Evolutionary conservation across 92 coral and sea anemone species (phyloP).

Genomic region (Desmophyllum pertusum): DNA sequence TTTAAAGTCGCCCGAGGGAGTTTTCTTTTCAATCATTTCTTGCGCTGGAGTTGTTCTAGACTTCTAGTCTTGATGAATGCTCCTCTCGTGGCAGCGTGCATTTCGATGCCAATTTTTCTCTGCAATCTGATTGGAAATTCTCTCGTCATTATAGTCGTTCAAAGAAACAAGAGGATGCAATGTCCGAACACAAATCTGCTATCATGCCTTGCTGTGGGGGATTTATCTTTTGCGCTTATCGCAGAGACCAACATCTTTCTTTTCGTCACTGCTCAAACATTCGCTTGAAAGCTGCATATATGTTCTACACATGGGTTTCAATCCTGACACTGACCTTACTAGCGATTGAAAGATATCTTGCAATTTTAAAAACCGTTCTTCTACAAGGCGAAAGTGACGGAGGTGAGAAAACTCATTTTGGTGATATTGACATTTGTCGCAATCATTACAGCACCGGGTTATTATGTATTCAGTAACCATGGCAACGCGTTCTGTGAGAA

Average conservation of each 20-base stretch:
- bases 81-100: background rate
- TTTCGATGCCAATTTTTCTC: constrained; percentile 9
- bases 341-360: constrained; percentile 12
- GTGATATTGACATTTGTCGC: too few relatives aligned
- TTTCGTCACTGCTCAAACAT: background rate
- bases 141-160: constrained; percentile 16
- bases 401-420: background rate
- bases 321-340: background rate
- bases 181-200: constrained; percentile 9
- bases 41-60: background rate
- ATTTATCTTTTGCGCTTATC: background rate
- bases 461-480: background rate
- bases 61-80: background rate
- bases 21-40: background rate
- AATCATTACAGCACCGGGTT: background rate
- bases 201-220: background rate
- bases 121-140: constrained; percentile 19
- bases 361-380: constrained; percentile 4
- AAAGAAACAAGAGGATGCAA: constrained; percentile 15
- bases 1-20: background rate
- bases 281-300: background rate
- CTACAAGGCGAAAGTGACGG: constrained; percentile 6
- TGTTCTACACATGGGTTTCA: background rate
- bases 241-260: background rate
- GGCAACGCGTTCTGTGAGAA: background rate